phyloP scores from a whole-genome alignment of 2,113 vertebrate species.

The Neolamprologus sp. region DNA sequence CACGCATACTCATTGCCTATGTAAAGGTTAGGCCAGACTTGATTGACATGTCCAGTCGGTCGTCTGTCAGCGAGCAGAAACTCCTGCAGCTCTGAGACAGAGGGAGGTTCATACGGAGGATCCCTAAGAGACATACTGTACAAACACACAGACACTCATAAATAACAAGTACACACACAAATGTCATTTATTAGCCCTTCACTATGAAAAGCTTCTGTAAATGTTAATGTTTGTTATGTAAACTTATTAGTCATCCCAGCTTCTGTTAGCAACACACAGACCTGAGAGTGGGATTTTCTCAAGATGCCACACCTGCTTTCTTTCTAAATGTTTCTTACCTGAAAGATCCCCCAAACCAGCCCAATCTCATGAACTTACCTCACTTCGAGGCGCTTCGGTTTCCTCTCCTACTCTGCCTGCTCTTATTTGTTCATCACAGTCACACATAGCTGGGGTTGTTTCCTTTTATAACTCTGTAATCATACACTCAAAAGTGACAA shows the following conservation, averaged over 20 bases:
- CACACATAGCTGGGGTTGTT: conserved; percentile 11
- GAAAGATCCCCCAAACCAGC: background rate
- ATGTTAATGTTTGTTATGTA: background rate
- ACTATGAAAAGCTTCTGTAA: background rate
- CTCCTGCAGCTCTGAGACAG: conserved; percentile 61
- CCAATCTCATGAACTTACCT: background rate
- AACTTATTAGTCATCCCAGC: background rate
- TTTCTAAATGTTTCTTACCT: background rate
- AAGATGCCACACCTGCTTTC: background rate
- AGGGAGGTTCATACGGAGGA: conserved; percentile 57
- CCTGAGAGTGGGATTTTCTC: background rate
- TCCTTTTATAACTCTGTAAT: conserved; percentile 71
- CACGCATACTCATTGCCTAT: conserved; percentile 68
- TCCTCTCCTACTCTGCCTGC: background rate
- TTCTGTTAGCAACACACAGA: background rate
- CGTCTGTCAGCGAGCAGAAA: conserved; percentile 53
- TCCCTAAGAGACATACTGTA: conserved; percentile 60
- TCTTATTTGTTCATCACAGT: background rate
- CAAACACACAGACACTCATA: background rate
- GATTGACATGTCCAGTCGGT: conserved; percentile 69
- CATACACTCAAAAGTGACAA: conserved; percentile 47
- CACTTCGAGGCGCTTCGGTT: background rate
- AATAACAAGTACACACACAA: background rate
- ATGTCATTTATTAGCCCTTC: background rate
- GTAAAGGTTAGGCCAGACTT: conserved; percentile 71